Conservation (phyloP, 2,797 vertebrate genomes). For the Anniella stebbinsi region DNA sequence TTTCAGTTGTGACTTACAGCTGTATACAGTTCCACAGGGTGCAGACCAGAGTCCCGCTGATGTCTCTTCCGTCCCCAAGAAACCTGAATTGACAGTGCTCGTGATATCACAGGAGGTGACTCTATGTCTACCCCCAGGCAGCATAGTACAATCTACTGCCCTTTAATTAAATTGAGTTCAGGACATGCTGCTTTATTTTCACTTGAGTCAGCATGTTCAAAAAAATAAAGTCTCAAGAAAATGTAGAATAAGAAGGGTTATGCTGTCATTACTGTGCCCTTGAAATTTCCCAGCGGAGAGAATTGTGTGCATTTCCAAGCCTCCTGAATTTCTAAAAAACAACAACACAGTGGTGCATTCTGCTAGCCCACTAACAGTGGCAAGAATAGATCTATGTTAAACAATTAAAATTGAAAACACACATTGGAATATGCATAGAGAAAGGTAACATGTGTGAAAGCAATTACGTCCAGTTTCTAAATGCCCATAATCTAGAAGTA, state of each 20-base stretch:
- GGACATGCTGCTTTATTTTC: neutral
- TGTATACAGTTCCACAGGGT: neutral
- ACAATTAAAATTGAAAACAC: neutral
- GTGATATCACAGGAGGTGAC: neutral
- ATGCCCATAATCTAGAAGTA: neutral
- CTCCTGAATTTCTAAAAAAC: conserved; percentile 36
- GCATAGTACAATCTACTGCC: neutral
- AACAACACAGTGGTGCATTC: conserved; percentile 34
- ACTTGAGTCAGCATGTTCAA: conserved; percentile 25
- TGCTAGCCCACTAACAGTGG: conserved; percentile 26
- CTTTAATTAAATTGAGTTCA: conserved; percentile 40
- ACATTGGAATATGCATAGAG: neutral
- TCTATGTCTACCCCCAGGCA: conserved; percentile 1
- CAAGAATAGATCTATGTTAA: conserved; percentile 37
- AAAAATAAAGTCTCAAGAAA: conserved; percentile 37
- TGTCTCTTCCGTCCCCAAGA: neutral
- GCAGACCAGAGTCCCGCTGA: neutral
- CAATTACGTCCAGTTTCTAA: neutral
- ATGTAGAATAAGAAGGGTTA: neutral
- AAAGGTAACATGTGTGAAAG: neutral
- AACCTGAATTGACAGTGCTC: neutral
- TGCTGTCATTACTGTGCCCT: conserved; percentile 12
- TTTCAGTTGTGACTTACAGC: neutral
- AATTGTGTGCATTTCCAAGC: neutral
- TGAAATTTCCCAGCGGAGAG: conserved; percentile 7